Conservation (phyloP, 1,140 invertebrate species). For the Bombus ignitus region DNA sequence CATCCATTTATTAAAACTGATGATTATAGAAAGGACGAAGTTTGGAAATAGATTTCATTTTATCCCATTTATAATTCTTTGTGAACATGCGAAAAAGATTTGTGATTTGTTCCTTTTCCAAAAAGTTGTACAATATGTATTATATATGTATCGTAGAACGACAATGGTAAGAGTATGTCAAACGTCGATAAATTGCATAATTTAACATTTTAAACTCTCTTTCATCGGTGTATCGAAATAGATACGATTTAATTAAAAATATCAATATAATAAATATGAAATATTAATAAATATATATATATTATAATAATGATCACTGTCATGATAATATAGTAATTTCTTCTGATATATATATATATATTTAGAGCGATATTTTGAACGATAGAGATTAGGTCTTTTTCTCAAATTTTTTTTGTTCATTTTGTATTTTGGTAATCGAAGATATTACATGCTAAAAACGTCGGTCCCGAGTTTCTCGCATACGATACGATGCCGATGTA, state of each 20-base stretch:
- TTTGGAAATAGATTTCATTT: slow-evolving; percentile 47
- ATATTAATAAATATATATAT: slow-evolving; percentile 60
- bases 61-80: slow-evolving; percentile 23
- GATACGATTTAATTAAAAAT: slow-evolving; percentile 70
- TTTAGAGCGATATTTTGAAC: slow-evolving; percentile 46
- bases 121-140: slow-evolving; percentile 23
- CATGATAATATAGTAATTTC: slow-evolving; percentile 37
- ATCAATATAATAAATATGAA: slow-evolving; percentile 73
- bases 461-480: slow-evolving; percentile 54
- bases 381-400: slow-evolving; percentile 61
- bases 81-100: slow-evolving; percentile 58
- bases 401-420: slow-evolving; percentile 36
- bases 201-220: slow-evolving; percentile 62
- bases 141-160: slow-evolving; percentile 50
- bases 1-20: slow-evolving; percentile 62
- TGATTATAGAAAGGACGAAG: slow-evolving; percentile 62
- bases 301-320: slow-evolving; percentile 37
- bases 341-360: slow-evolving; percentile 54
- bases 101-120: slow-evolving; percentile 32
- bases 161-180: slow-evolving; percentile 58
- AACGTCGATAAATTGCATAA: slow-evolving; percentile 67
- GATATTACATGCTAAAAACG: slow-evolving; percentile 59
- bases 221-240: slow-evolving; percentile 61
- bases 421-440: slow-evolving; percentile 28
- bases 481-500: slow-evolving; percentile 21